A percentile compares a stretch with the other conserved stretches of the same genome.
These are phyloP conservation scores for Rhagonycha fulva DNA, from an alignment of 2,888 invertebrate species.

Conservation along the genomic window DNA sequence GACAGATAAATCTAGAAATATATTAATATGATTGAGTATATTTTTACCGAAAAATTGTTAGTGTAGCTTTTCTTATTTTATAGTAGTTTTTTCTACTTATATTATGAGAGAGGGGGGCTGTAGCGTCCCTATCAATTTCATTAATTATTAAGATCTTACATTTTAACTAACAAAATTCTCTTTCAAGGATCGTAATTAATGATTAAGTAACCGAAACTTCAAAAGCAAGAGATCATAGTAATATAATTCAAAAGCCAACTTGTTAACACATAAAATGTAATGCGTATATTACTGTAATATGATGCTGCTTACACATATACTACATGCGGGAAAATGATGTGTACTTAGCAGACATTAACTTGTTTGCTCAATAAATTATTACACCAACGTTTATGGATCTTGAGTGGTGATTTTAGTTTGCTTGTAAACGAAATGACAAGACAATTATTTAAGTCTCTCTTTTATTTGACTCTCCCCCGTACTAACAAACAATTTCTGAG, in stretches of 20 bases:
- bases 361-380: not conserved
- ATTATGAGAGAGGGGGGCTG: no score
- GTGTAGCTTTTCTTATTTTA: no score
- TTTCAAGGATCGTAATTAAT: not conserved
- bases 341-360: not conserved
- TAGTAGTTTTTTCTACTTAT: no score
- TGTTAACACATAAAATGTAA: not conserved
- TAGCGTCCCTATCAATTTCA: no score
- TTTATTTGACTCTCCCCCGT: not conserved
- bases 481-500: not conserved
- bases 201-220: not conserved
- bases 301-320: not conserved
- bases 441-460: not conserved
- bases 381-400: not conserved
- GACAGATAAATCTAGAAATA: no score
- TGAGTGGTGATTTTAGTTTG: not conserved
- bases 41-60: no score
- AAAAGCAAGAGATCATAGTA: no score
- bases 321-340: not conserved
- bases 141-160: not conserved
- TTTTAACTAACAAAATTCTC: not conserved
- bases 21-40: no score
- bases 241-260: not conserved
- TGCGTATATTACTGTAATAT: not conserved
- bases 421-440: not conserved